Percentiles rank a stretch among this genome's conserved stretches.
Evolutionary conservation across 23 tunicate species (phyloP).

Genomic region (Trididemnum clinides): DNA sequence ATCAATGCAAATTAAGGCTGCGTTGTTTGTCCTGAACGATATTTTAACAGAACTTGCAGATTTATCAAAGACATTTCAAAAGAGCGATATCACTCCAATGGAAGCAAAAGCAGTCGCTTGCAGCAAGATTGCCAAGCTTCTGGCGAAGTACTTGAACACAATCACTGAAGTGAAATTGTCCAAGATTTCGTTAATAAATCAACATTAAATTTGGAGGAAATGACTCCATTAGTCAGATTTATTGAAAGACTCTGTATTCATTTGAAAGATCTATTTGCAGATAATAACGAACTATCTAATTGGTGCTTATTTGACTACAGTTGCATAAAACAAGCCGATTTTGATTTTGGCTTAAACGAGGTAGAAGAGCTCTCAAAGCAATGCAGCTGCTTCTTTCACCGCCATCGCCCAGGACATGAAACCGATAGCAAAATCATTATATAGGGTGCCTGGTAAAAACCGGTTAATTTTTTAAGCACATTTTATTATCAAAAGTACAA

Average conservation of each 20-base stretch:
- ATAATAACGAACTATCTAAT: constrained; percentile 5
- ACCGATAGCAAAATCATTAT: not conserved
- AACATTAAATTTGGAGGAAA: constrained; percentile 10
- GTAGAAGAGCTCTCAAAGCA: constrained; percentile 9
- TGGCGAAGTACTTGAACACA: not conserved
- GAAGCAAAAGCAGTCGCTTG: constrained; percentile 51
- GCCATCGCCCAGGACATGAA: constrained; percentile 5
- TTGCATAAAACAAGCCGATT: constrained; percentile 9
- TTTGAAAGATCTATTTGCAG: not conserved
- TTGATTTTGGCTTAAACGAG: no score
- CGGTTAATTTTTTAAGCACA: no score
- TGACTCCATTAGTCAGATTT: no score
- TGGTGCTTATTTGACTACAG: constrained; percentile 7
- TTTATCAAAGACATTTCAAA: no score
- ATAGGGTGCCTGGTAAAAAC: no score
- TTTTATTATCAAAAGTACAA: no score
- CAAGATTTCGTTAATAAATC: constrained; percentile 1
- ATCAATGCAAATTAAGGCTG: no score
- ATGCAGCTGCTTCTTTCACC: constrained; percentile 2
- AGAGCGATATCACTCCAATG: constrained; percentile 35
- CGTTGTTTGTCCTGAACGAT: no score
- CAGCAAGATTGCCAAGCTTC: no score
- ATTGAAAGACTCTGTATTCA: no score
- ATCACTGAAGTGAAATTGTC: constrained; percentile 6
- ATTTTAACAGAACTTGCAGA: no score